Evolutionary conservation across 2,888 invertebrate genomes (phyloP).

Genomic region (Drosophila conformis): DNA sequence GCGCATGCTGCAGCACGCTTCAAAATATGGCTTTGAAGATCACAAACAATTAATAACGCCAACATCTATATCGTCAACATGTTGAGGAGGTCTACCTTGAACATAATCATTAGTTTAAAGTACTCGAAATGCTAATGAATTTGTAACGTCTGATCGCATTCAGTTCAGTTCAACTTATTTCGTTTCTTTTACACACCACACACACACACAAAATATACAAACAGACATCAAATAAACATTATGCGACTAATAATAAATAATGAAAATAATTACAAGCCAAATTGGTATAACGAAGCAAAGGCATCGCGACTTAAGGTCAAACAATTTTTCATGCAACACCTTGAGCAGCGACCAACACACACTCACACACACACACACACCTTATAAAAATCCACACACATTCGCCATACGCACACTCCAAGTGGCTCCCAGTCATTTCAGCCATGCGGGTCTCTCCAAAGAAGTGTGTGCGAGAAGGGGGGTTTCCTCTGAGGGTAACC

Average conservation of each 20-base stretch:
- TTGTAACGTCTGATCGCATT: conserved; percentile 21
- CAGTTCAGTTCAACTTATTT: conserved; percentile 33
- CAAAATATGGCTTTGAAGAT: neutral
- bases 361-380: conserved; percentile 21
- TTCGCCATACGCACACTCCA: conserved; percentile 11
- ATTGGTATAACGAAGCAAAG: conserved; percentile 50
- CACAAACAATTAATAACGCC: conserved; percentile 38
- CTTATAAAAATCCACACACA: conserved; percentile 18
- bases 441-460: conserved; percentile 24
- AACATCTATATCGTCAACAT: neutral
- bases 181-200: conserved; percentile 20
- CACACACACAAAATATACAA: neutral
- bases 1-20: neutral
- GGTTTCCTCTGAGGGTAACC: conserved; percentile 48
- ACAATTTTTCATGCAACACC: conserved; percentile 74
- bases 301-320: conserved; percentile 64
- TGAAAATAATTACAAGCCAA: conserved; percentile 59
- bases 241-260: conserved; percentile 54
- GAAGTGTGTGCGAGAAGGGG: neutral
- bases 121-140: conserved; percentile 43
- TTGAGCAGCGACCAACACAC: conserved; percentile 51
- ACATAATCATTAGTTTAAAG: conserved; percentile 13
- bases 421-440: conserved; percentile 36
- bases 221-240: conserved; percentile 10
- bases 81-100: conserved; percentile 25